phyloP scores from a whole-genome alignment of 2,888 invertebrate genomes.

The Torymus auratus region DNA sequence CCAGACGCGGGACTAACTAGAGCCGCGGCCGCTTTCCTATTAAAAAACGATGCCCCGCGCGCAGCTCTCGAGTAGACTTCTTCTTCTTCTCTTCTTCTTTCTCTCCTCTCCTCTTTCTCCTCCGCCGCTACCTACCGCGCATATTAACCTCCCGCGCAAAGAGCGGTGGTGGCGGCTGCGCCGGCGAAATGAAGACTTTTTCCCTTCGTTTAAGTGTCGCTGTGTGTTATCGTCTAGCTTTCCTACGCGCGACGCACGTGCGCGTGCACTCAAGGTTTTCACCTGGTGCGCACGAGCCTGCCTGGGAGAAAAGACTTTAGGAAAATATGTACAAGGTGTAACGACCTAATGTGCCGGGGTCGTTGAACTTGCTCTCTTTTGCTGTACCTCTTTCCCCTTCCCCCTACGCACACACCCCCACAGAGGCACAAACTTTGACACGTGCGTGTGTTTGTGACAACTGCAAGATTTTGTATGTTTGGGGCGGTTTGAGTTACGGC shows the following conservation, averaged over 20 bases:
- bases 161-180: not conserved
- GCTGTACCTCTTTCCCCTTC: not conserved
- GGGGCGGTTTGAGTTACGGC: no score
- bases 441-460: no score
- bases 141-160: conserved; percentile 11
- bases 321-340: conserved; percentile 27
- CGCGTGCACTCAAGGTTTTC: conserved; percentile 25
- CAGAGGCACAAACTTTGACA: no score
- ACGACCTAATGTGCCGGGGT: conserved; percentile 44
- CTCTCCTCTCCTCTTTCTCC: not conserved
- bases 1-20: not conserved
- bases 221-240: conserved; percentile 35
- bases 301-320: conserved; percentile 38
- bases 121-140: not conserved
- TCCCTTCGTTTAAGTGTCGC: not conserved
- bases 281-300: not conserved
- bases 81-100: not conserved
- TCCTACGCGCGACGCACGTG: not conserved
- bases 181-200: conserved; percentile 39
- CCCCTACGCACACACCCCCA: no score
- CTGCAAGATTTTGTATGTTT: no score
- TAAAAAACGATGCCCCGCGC: conserved; percentile 40
- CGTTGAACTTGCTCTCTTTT: conserved; percentile 34
- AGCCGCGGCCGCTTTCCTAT: conserved; percentile 2
- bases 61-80: conserved; percentile 27